These are phyloP conservation scores for Lemur catta DNA, from an alignment of 2,797 vertebrate species.

Conservation along the genomic window DNA sequence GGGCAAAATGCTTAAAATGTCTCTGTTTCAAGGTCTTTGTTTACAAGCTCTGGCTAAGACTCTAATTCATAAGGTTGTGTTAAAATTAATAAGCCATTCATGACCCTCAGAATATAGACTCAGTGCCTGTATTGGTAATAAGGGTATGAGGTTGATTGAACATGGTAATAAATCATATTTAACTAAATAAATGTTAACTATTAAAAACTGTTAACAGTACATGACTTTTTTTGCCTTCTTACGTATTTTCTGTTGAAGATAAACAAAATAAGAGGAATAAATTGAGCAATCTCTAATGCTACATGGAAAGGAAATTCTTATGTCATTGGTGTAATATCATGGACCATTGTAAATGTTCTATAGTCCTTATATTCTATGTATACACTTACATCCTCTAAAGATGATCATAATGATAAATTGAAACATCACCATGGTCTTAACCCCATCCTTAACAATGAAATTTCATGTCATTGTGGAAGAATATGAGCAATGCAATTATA, in stretches of 20 bases:
- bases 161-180: not conserved
- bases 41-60: not conserved
- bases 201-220: not conserved
- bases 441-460: not conserved
- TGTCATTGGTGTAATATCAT: not conserved
- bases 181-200: constrained; percentile 15
- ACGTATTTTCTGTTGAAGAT: not conserved
- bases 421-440: not conserved
- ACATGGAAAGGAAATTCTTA: not conserved
- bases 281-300: not conserved
- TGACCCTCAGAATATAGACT: not conserved
- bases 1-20: constrained; percentile 4
- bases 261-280: constrained; percentile 33
- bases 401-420: not conserved
- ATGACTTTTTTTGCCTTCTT: not conserved
- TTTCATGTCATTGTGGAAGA: not conserved
- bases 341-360: not conserved
- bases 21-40: not conserved
- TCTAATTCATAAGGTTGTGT: not conserved
- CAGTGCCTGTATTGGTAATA: not conserved
- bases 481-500: not conserved
- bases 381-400: not conserved
- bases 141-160: not conserved
- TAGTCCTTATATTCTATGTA: not conserved
- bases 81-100: not conserved